Evolutionary conservation across 2,113 vertebrate species (phyloP), one percentile per base, ranked within the genome.

Genomic region (Hiodon alosoides): DNA sequence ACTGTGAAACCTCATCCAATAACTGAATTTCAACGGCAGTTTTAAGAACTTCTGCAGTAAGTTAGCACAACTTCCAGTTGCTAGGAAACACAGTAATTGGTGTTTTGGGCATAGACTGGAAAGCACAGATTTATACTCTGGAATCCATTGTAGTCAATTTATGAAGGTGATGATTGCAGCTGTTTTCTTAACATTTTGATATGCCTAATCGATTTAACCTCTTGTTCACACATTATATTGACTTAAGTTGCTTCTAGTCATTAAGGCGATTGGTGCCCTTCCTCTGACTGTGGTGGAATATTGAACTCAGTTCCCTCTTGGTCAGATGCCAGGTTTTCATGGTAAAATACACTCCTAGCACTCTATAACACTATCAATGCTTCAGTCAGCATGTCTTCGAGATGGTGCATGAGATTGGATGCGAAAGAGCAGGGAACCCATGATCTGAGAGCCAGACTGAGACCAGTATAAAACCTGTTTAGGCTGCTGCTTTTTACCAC

Each of bases 131-230:
- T 31, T 57, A 51, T 53, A 14, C 50, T 75, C 65, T 67, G 54
- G 55, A 31, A 59, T 75, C 64, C 65, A 58, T 55, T 53, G 31
- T 67, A 71, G 16, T 75, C 54, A 74, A 67, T 14, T 67, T 31
- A 59, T 75, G 68, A 73, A 74, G 68, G 57, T 71, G 77, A 62
- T 47, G 65, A 75, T 67, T 75, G 59, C 53, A 59, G 54, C 47
- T 16, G 47, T 48, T 67, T 74, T 67, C 11, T 7, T n/a, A 31
- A 9, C 53, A 59, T 75, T 68, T 75, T 47, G 47, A 58, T 51
- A 51, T 17, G 54, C 54, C 73, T 58, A 75, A 75, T 75, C 31
- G 73, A 75, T 75, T 71, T 71, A 58, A n/a, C 31, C 69, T 57
- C 69, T 71, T 53, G 58, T 71, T 75, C 55, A 31, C 73, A 53